Evolutionary conservation across 2,113 vertebrate species (phyloP).

Genomic region (Thomomys bottae): DNA sequence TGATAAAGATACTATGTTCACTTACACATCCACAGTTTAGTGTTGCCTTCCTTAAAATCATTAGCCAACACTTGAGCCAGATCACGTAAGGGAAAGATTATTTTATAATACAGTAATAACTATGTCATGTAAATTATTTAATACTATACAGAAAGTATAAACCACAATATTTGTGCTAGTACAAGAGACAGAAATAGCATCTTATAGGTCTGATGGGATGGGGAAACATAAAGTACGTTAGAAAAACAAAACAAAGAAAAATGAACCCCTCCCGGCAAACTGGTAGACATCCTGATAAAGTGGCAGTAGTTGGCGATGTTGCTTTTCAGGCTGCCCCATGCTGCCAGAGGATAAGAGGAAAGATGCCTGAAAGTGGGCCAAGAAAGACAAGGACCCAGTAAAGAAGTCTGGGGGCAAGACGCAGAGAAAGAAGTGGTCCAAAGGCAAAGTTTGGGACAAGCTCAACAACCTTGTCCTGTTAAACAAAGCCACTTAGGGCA

Average conservation of each 20-base stretch:
- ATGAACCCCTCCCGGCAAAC: background rate
- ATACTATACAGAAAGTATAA: background rate
- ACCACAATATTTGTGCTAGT: background rate
- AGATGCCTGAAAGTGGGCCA: too few relatives aligned
- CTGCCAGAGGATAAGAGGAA: too few relatives aligned
- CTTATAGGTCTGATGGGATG: background rate
- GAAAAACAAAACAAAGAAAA: background rate
- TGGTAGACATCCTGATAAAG: background rate
- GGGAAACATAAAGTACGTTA: background rate
- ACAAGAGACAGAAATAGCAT: background rate
- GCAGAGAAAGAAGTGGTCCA: background rate
- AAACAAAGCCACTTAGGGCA: conserved; percentile 93
- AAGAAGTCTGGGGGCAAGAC: too few relatives aligned
- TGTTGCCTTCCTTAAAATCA: background rate
- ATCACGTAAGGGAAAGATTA: background rate
- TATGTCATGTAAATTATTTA: background rate
- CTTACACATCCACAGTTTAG: background rate
- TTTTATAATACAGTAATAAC: background rate
- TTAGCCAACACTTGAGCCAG: background rate
- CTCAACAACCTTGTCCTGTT: conserved; percentile 94
- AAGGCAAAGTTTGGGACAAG: conserved; percentile 88
- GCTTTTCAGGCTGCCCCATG: too few relatives aligned
- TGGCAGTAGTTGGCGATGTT: too few relatives aligned
- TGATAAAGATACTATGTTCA: background rate
- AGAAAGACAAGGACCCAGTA: too few relatives aligned